phyloP scores from a whole-genome alignment of 2,888 invertebrate species.

The Rotaria macrura region DNA sequence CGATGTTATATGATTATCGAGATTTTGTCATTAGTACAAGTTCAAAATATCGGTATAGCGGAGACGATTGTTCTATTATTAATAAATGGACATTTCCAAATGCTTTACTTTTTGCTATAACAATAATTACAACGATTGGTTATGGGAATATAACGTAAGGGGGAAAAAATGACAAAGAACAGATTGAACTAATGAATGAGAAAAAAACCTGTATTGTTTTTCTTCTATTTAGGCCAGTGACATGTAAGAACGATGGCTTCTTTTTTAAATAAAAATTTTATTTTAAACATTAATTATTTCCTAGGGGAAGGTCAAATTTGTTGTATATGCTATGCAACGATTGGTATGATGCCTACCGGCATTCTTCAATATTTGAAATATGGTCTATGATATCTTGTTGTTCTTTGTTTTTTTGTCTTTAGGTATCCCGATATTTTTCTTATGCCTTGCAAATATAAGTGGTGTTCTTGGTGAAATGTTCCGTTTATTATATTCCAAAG shows the following conservation, averaged over 20 bases:
- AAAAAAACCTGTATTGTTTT: neutral
- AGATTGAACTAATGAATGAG: neutral
- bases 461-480: constrained; percentile 53
- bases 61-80: constrained; percentile 19
- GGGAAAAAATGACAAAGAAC: neutral
- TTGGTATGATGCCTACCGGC: constrained; percentile 39
- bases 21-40: constrained; percentile 12
- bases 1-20: constrained; percentile 22
- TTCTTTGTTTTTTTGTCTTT: neutral
- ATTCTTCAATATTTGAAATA: too few relatives aligned
- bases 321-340: constrained; percentile 49
- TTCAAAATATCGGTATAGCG: constrained; percentile 7
- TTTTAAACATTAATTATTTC: neutral
- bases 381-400: too few relatives aligned
- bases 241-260: neutral
- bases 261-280: neutral
- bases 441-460: constrained; percentile 54
- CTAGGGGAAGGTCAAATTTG: constrained; percentile 44
- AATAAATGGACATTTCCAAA: constrained; percentile 27
- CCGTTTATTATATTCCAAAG: constrained; percentile 50
- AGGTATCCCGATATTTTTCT: constrained; percentile 52
- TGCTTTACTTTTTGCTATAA: constrained; percentile 29
- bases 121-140: constrained; percentile 32
- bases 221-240: neutral
- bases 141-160: constrained; percentile 31